These are phyloP conservation scores for Anthrax anthrax DNA, from an alignment of 2,888 invertebrate genomes.

Conservation along the genomic window DNA sequence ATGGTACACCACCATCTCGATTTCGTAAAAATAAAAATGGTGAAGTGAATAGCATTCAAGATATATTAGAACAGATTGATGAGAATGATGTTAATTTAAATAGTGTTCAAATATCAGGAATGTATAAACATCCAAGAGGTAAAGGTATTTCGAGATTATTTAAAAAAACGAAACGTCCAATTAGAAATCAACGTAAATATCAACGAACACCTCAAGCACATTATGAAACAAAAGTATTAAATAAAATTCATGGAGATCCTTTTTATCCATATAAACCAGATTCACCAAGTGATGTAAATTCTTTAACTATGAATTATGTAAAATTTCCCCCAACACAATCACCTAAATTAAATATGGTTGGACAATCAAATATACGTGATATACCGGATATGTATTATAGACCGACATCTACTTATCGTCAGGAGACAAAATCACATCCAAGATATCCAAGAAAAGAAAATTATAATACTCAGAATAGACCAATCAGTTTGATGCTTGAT, in stretches of 20 bases:
- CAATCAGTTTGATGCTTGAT: conserved; percentile 51
- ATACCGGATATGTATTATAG: conserved; percentile 9
- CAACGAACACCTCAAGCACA: conserved; percentile 10
- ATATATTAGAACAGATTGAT: conserved; percentile 22
- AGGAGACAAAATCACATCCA: background rate
- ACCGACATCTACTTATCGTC: conserved; percentile 6
- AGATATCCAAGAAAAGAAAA: background rate
- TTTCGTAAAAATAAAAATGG: conserved; percentile 14
- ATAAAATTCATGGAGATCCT: conserved; percentile 37
- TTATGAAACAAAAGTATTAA: conserved; percentile 8
- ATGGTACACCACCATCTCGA: conserved; percentile 27
- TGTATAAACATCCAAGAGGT: conserved; percentile 28
- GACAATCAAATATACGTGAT: background rate
- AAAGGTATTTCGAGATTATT: conserved; percentile 29
- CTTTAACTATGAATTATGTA: conserved; percentile 44
- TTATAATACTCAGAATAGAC: conserved; percentile 27
- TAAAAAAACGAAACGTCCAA: conserved; percentile 18
- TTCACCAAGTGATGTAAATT: conserved; percentile 58
- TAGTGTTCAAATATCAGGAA: conserved; percentile 28
- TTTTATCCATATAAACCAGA: conserved; percentile 56
- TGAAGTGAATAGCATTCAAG: conserved; percentile 28
- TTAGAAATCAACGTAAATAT: conserved; percentile 13
- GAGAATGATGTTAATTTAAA: conserved; percentile 18
- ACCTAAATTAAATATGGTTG: background rate
- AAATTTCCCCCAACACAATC: background rate